Evolutionary conservation across 2,797 vertebrate species (phyloP).

Genomic region (Tinamus major): DNA sequence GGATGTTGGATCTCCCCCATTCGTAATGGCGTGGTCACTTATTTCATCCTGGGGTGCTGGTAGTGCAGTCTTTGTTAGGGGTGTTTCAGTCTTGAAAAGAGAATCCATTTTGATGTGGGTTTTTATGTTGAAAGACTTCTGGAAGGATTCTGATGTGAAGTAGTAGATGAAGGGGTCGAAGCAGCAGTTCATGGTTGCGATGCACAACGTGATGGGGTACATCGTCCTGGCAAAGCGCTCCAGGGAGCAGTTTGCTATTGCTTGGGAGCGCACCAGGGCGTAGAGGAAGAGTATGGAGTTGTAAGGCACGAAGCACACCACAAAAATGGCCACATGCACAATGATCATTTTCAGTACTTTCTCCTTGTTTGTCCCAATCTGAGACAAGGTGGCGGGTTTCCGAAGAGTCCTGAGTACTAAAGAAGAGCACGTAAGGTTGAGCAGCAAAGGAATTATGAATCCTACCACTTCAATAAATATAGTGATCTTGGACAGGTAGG

Average conservation of each 20-base stretch:
- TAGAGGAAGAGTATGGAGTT: constrained; percentile 98
- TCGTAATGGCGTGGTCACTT: constrained; percentile 81
- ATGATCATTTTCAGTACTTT: constrained; percentile 96
- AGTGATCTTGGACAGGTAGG: constrained; percentile 97
- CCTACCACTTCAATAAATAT: constrained; percentile 98
- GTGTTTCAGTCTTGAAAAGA: constrained; percentile 85
- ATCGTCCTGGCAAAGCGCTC: constrained; percentile 93
- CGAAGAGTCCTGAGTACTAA: constrained; percentile 93
- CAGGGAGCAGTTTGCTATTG: constrained; percentile 90
- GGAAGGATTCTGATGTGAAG: constrained; percentile 97
- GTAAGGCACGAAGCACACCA: constrained; percentile 96
- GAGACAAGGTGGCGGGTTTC: constrained; percentile 89
- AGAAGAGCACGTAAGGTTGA: constrained; percentile 94
- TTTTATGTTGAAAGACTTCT: constrained; percentile 93
- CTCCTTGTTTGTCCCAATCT: constrained; percentile 93
- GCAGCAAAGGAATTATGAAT: constrained; percentile 92
- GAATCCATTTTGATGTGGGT: constrained; percentile 87
- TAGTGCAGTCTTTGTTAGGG: constrained; percentile 79
- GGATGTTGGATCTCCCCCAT: constrained; percentile 87
- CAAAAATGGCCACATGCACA: constrained; percentile 95
- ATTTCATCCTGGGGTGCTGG: constrained; percentile 77
- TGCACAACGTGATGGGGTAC: constrained; percentile 94
- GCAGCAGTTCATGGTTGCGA: constrained; percentile 96
- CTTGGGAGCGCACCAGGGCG: constrained; percentile 92
- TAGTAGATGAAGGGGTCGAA: constrained; percentile 97